phyloP scores from a whole-genome alignment of 2,888 invertebrate genomes.

The Dioctria linearis region DNA sequence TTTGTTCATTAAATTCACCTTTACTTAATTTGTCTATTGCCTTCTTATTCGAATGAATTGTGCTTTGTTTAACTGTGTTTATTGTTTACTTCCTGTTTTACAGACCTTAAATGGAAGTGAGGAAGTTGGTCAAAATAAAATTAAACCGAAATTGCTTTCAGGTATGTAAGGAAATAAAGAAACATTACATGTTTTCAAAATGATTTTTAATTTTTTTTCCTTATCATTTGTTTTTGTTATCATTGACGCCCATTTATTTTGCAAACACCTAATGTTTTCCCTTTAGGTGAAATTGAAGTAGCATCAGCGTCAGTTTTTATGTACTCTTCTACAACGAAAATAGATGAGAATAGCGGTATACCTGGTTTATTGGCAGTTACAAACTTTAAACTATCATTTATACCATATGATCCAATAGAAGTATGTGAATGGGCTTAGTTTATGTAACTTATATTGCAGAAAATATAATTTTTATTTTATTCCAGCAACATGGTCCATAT shows the following conservation, averaged over 20 bases:
- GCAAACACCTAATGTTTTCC: slow-evolving; percentile 13
- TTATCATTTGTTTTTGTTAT: neutral
- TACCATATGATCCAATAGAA: slow-evolving; percentile 73
- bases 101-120: slow-evolving; percentile 60
- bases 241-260: neutral
- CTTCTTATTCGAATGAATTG: slow-evolving; percentile 26
- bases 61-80: slow-evolving; percentile 17
- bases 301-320: slow-evolving; percentile 89
- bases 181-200: neutral
- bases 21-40: slow-evolving; percentile 54
- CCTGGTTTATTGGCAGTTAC: slow-evolving; percentile 91
- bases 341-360: slow-evolving; percentile 80
- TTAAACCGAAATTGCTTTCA: slow-evolving; percentile 55
- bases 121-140: slow-evolving; percentile 52
- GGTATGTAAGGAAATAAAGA: slow-evolving; percentile 7
- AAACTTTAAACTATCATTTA: slow-evolving; percentile 93
- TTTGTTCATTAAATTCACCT: slow-evolving; percentile 42
- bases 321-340: slow-evolving; percentile 77
- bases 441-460: neutral
- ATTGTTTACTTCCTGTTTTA: slow-evolving; percentile 56
- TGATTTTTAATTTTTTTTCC: neutral
- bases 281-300: slow-evolving; percentile 84
- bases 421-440: slow-evolving; percentile 5
- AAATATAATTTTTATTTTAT: slow-evolving; percentile 3
- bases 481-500: slow-evolving; percentile 61